phyloP scores from a whole-genome alignment of 2,888 invertebrate genomes.

The Agrotis ipsilon region DNA sequence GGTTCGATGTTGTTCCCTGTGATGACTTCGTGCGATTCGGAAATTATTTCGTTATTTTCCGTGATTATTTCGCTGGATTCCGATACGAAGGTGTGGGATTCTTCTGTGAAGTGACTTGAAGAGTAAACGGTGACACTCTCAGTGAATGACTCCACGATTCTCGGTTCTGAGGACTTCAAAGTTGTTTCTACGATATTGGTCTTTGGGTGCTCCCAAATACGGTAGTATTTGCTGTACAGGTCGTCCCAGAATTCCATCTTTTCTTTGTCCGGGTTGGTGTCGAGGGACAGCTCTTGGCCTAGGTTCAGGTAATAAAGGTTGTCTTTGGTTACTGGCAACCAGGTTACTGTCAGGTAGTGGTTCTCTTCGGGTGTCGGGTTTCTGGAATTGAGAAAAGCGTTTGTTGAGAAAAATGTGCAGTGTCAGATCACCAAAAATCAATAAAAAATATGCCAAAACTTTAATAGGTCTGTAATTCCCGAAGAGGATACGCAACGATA shows the following conservation, averaged over 20 bases:
- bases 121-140: conserved; percentile 31
- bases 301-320: conserved; percentile 81
- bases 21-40: conserved; percentile 35
- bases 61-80: conserved; percentile 44
- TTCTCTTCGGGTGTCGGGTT: conserved; percentile 88
- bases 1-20: conserved; percentile 22
- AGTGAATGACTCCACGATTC: conserved; percentile 57
- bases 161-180: conserved; percentile 60
- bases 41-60: conserved; percentile 37
- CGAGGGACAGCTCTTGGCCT: conserved; percentile 78
- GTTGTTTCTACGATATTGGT: conserved; percentile 65
- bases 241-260: conserved; percentile 87
- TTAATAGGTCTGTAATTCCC: too few relatives aligned
- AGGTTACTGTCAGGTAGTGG: conserved; percentile 82
- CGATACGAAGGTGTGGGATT: conserved; percentile 30
- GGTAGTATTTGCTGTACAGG: conserved; percentile 82
- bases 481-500: too few relatives aligned
- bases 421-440: too few relatives aligned
- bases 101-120: conserved; percentile 42
- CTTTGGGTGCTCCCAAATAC: conserved; percentile 82
- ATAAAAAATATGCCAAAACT: too few relatives aligned
- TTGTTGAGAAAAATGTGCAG: background rate
- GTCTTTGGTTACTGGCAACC: conserved; percentile 85
- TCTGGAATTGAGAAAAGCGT: conserved; percentile 38
- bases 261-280: conserved; percentile 79